These are phyloP conservation scores for Chiridota heheva DNA, from an alignment of 35 echinoderm and acorn worm genomes.

Conservation along the genomic window DNA sequence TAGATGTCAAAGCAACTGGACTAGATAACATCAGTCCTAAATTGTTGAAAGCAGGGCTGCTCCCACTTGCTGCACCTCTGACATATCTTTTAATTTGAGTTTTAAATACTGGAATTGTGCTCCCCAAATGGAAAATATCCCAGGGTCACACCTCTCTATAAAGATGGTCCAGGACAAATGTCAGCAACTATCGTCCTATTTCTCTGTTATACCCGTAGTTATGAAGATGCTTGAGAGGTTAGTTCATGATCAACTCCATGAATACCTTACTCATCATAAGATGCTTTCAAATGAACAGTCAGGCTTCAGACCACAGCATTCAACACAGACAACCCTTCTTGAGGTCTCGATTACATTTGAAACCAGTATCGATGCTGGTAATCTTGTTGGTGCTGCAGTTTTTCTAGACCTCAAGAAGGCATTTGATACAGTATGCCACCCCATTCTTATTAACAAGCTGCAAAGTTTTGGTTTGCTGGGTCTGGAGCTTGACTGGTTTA, in stretches of 20 bases:
- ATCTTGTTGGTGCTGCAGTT: constrained; percentile 7
- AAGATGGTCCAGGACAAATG: not conserved
- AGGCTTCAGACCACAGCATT: constrained; percentile 33
- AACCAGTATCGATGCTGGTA: constrained; percentile 13
- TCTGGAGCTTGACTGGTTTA: constrained; percentile 39
- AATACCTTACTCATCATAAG: not conserved
- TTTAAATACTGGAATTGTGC: no score
- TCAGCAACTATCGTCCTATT: constrained; percentile 11
- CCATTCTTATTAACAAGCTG: constrained; percentile 10
- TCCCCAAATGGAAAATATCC: not conserved
- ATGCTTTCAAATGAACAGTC: constrained; percentile 31
- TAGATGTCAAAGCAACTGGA: not conserved
- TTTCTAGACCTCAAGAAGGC: constrained; percentile 38
- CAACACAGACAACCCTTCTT: constrained; percentile 32
- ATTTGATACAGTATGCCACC: constrained; percentile 29
- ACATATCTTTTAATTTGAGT: no score
- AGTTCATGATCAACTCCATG: constrained; percentile 13
- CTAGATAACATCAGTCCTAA: constrained; percentile 1
- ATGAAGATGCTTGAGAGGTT: constrained; percentile 18
- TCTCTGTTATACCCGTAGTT: not conserved
- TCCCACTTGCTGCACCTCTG: no score
- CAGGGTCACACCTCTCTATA: constrained; percentile 19
- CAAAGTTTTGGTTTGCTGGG: constrained; percentile 19
- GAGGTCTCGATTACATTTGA: constrained; percentile 21
- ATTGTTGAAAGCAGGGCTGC: constrained; percentile 2